Evolutionary conservation across 2,888 invertebrate species (phyloP).

Genomic region (Ormia ochracea): DNA sequence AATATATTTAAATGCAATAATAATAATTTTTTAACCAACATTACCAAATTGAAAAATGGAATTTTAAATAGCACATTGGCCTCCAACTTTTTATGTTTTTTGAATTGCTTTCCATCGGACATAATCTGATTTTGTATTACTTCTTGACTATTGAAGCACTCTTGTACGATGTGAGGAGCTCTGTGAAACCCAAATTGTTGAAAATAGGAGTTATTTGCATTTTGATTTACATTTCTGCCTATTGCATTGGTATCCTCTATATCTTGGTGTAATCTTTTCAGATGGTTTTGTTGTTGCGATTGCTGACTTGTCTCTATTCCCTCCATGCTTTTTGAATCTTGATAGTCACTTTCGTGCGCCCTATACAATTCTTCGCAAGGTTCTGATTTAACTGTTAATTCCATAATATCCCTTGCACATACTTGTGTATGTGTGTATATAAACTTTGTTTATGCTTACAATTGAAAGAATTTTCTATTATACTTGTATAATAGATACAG

Average conservation of each 20-base stretch:
- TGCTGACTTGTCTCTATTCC: neutral
- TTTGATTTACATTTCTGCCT: neutral
- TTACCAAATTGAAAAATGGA: conserved; percentile 65
- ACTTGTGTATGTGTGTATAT: no score
- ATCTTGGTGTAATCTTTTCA: conserved; percentile 12
- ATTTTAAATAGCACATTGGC: conserved; percentile 60
- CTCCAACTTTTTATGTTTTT: conserved; percentile 60
- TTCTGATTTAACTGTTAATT: conserved; percentile 64
- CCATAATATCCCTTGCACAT: conserved; percentile 33
- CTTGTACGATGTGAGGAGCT: neutral
- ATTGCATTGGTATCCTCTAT: neutral
- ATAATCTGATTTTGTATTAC: neutral
- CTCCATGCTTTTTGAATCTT: neutral
- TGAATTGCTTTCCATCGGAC: conserved; percentile 29
- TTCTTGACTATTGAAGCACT: neutral
- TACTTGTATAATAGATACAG: no score
- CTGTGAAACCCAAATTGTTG: neutral
- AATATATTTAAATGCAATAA: no score
- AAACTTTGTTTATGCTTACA: no score
- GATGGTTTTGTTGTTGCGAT: neutral
- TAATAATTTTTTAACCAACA: neutral
- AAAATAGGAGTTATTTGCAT: neutral
- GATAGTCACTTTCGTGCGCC: conserved; percentile 5
- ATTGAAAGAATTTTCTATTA: neutral
- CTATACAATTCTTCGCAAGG: conserved; percentile 61